These are phyloP conservation scores for Ardeotis arabs DNA, from an alignment of 2,113 vertebrate genomes.

Conservation along the genomic window DNA sequence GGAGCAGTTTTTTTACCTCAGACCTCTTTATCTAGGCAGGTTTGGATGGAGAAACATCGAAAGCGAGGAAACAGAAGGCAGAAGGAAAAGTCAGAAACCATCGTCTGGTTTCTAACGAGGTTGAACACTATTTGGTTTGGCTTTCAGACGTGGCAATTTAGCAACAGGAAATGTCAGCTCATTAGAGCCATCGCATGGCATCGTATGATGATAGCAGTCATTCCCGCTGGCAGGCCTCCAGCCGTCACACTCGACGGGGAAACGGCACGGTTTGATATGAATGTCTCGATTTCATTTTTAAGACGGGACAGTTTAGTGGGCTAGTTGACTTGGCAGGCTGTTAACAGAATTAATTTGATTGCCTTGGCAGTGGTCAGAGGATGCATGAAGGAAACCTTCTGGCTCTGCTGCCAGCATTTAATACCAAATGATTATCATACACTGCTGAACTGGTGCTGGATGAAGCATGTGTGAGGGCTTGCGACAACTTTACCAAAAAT, in stretches of 20 bases:
- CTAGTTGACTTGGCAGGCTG: slow-evolving; percentile 67
- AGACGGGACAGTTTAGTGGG: slow-evolving; percentile 56
- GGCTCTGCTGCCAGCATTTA: slow-evolving; percentile 28
- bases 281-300: slow-evolving; percentile 54
- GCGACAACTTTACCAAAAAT: slow-evolving; percentile 57
- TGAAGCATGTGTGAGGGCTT: slow-evolving; percentile 24
- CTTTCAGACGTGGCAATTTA: slow-evolving; percentile 61
- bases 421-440: slow-evolving; percentile 54
- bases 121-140: slow-evolving; percentile 74
- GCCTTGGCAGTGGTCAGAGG: slow-evolving; percentile 67
- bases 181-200: slow-evolving; percentile 67
- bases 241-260: slow-evolving; percentile 12
- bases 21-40: background rate
- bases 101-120: slow-evolving; percentile 49
- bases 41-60: background rate
- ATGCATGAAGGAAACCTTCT: slow-evolving; percentile 55
- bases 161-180: slow-evolving; percentile 79
- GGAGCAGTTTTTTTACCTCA: background rate
- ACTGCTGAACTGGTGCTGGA: slow-evolving; percentile 29
- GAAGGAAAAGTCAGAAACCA: slow-evolving; percentile 63
- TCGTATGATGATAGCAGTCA: slow-evolving; percentile 45
- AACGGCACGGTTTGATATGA: slow-evolving; percentile 34
- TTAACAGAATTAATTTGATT: slow-evolving; percentile 73
- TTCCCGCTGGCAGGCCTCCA: slow-evolving; percentile 50
- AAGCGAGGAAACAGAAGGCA: slow-evolving; percentile 19